Conservation (phyloP, 1,140 invertebrate species). For the Dinothrombium tinctorium region DNA sequence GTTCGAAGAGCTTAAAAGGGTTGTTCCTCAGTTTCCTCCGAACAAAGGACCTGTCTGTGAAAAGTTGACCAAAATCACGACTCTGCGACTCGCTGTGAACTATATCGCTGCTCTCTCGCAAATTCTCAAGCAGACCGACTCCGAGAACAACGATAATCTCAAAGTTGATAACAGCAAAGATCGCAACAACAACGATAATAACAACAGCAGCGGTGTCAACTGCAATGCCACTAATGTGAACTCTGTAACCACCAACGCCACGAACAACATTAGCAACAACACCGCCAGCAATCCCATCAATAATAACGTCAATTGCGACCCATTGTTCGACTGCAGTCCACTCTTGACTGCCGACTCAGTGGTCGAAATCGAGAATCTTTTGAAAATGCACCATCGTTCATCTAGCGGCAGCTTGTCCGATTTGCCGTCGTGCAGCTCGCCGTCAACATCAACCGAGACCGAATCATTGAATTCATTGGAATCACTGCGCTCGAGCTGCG, state of each 20-base stretch:
- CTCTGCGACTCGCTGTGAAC: slow-evolving; percentile 56
- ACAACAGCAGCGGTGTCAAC: not conserved
- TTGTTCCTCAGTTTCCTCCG: slow-evolving; percentile 33
- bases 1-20: slow-evolving; percentile 48
- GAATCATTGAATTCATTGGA: not conserved
- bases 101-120: slow-evolving; percentile 41
- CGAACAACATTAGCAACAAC: not conserved
- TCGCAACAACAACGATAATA: not conserved
- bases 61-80: slow-evolving; percentile 68
- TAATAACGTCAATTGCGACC: not conserved
- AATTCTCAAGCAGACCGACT: not conserved
- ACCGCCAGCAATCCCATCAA: not conserved
- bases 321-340: not conserved
- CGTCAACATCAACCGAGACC: slow-evolving; percentile 3
- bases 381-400: not conserved
- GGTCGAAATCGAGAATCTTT: not conserved
- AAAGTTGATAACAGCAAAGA: not conserved
- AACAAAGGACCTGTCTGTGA: not conserved
- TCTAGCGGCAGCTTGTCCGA: slow-evolving; percentile 1
- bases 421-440: slow-evolving; percentile 1
- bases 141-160: not conserved
- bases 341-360: not conserved
- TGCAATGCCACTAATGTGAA: not conserved
- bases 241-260: too few relatives aligned
- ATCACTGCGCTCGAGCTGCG: not conserved